Conservation (phyloP, 2,888 invertebrate species). For the Ariolimax columbianus region DNA sequence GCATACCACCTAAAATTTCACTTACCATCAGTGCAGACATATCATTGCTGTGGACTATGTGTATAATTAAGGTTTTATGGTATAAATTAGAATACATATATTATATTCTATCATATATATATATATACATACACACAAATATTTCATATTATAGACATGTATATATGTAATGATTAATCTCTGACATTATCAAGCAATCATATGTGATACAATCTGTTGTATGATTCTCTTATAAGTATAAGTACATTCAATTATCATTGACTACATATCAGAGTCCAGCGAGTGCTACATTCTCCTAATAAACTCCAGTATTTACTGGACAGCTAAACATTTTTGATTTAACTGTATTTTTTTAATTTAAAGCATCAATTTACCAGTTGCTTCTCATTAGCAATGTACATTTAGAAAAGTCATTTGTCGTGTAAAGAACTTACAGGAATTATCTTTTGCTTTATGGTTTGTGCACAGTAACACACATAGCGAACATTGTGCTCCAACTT, state of each 20-base stretch:
- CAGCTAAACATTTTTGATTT: background rate
- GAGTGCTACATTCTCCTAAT: background rate
- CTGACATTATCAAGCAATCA: conserved; percentile 8
- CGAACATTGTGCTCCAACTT: too few species aligned
- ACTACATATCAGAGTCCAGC: conserved; percentile 7
- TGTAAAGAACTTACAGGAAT: too few species aligned
- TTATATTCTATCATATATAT: background rate
- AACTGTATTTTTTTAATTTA: too few species aligned
- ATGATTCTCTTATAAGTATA: conserved; percentile 13
- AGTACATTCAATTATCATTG: background rate
- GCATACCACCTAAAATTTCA: background rate
- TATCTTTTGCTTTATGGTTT: too few species aligned
- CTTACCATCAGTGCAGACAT: background rate
- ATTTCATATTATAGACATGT: background rate
- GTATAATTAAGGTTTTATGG: background rate
- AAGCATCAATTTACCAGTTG: too few species aligned
- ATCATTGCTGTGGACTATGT: background rate
- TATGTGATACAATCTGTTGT: conserved; percentile 14
- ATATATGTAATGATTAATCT: background rate
- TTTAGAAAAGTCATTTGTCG: too few species aligned
- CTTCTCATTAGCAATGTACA: too few species aligned
- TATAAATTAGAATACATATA: background rate
- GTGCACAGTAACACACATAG: too few species aligned
- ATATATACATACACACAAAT: background rate
- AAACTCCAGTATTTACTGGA: conserved; percentile 29